phyloP scores from a whole-genome alignment of 2,113 vertebrate species.

The Narcine bancroftii region DNA sequence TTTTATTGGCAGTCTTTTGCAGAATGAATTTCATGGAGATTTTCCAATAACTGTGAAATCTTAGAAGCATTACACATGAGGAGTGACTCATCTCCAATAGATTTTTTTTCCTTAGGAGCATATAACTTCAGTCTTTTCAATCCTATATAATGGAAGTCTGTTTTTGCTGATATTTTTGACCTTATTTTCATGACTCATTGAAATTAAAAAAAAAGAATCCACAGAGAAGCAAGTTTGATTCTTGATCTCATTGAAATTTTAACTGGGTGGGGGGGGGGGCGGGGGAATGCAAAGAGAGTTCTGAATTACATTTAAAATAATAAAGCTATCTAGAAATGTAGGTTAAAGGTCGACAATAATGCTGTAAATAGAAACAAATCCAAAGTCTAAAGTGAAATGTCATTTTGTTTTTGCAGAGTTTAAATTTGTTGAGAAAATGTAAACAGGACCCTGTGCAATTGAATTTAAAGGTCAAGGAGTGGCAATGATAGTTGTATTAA shows the following conservation, averaged over 20 bases:
- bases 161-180: conserved; percentile 13
- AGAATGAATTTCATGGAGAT: neutral
- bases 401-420: neutral
- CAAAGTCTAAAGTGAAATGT: neutral
- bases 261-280: neutral
- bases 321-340: neutral
- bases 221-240: neutral
- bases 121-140: too few species aligned
- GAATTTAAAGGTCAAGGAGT: neutral
- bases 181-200: neutral
- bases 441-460: neutral
- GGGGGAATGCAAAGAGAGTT: neutral
- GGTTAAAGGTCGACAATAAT: neutral
- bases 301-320: neutral
- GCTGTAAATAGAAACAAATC: neutral
- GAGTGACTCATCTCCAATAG: neutral
- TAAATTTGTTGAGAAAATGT: neutral
- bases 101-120: neutral
- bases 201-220: neutral
- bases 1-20: neutral
- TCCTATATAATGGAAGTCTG: neutral
- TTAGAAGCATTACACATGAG: neutral
- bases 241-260: neutral
- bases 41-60: neutral
- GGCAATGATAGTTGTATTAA: neutral